Evolutionary conservation across 2,113 vertebrate genomes (phyloP), one percentile per base, ranked within the genome.

Genomic region (Sceloporus undulatus): DNA sequence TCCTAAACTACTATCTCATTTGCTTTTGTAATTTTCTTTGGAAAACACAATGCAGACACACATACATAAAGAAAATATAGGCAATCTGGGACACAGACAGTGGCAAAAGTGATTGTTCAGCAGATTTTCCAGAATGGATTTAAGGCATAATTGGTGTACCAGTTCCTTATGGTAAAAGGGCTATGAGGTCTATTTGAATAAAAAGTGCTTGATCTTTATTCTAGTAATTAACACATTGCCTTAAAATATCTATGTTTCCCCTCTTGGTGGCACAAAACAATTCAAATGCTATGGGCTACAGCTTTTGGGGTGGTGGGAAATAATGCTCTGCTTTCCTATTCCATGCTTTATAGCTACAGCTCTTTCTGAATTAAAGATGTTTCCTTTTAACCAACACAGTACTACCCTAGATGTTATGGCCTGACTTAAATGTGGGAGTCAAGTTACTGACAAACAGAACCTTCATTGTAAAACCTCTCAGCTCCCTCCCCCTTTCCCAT

Each of bases 381-480:
- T 89, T 66, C 74, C 77, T 84, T 93, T 89, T 52, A 62, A 81
- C 34, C 71, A 34, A 89, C 86, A 87, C 74, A 91, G 85, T 91
- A 73, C 87, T 93, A 89, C 86, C 90, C 91, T 88, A 90, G 84
- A 82, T 92, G 76, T 93, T 93, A 85, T 84, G 83, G 23, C 83
- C 90, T 93, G 62, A 75, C 81, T 80, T 80, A 75, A 59, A 85
- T 81, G 54, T 38, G 54, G 91, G 93, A 94, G 88, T 95, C 93
- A 81, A 48, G 83, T 94, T 94, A 94, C 94, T 74, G 79, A 92
- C 89, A 95, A 87, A 96, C 94, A 95, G 89, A 94, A 93, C 82
- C 79, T 91, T 87, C 92, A 92, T 95, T 92, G 93, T 94, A 91
- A 92, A 93, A 75, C 65, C 0, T 0, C 80, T 90, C 0, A 0